Conservation (phyloP, 35 echinoderm and acorn worm species). For the Stichopus chloronotus region DNA sequence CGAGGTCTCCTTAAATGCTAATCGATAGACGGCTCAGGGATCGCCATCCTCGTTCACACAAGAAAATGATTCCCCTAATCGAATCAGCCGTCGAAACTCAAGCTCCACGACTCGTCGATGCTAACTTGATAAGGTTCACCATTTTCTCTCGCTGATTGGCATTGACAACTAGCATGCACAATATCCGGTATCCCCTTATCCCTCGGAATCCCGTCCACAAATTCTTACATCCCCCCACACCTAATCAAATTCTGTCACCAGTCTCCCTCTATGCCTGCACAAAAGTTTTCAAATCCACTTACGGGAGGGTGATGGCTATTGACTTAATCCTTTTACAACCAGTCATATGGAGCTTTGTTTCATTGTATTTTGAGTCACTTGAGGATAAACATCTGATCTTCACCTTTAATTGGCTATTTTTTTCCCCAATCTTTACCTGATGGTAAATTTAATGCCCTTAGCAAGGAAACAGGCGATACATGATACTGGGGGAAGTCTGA, state of each 20-base stretch:
- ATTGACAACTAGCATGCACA: constrained; percentile 46
- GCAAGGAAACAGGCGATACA: not conserved
- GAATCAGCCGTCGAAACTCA: constrained; percentile 26
- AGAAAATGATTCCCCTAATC: constrained; percentile 23
- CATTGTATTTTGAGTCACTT: not conserved
- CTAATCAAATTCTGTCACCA: constrained; percentile 28
- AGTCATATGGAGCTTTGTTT: not conserved
- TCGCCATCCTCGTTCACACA: constrained; percentile 3
- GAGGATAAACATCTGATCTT: not conserved
- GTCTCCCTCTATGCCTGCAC: not conserved
- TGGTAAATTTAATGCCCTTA: not conserved
- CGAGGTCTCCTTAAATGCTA: constrained; percentile 51
- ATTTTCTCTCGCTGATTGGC: constrained; percentile 31
- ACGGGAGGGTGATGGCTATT: constrained; percentile 1
- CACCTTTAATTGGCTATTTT: constrained; percentile 50
- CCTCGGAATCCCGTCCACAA: not conserved
- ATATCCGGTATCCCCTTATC: constrained; percentile 6
- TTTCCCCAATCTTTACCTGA: not conserved
- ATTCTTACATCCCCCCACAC: not conserved
- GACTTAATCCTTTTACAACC: constrained; percentile 28
- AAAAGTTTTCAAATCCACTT: constrained; percentile 35
- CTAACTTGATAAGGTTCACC: constrained; percentile 27
- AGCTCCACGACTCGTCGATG: constrained; percentile 28
- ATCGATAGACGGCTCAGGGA: constrained; percentile 24
- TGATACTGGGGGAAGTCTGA: not conserved